Evolutionary conservation across 2,888 invertebrate species (phyloP), one percentile per base, ranked within the genome.

Genomic region (Proisotoma minuta): DNA sequence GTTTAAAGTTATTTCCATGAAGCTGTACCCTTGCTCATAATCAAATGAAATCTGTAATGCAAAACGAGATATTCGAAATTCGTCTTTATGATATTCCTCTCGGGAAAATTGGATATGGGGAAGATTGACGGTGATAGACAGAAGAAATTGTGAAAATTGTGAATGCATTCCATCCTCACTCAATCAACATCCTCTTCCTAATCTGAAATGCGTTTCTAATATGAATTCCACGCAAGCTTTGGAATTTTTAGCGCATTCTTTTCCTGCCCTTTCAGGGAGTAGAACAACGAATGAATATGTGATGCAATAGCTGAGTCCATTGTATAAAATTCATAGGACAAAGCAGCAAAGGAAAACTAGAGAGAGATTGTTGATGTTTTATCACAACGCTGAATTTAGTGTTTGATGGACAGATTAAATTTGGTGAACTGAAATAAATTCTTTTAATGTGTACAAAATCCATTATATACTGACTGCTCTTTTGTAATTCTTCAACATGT

Each of bases 171-270:
- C 34, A 15, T 34, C 34, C 34, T 20, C 5, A 4, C 49, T 49
- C 49, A 49, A 49, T 49, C 49, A 49, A 49, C 49, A 49, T 20
- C 49, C 49, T 20, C 5, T 12, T n/a, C 23, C 23, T 52, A 23
- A 5, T 26, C 15, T 52, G 52, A 34, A 34, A 52, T 52, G 15
- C 27, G 27, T 23, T 52, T 52, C 23, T 52, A 52, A 52, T 52
- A 52, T 52, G 52, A 52, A 52, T 52, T 52, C 52, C 28, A 24
- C 28, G 52, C 26, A 20, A 15, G 18, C 10, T 28, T 18, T 20
- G 52, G 24, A 52, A 23, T 52, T 52, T 52, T 52, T n/a, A 3
- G 27, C 4, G 52, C 26, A 52, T 52, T 52, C 52, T 52, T 52
- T 27, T 28, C 34, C 8, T 10, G 34, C 15, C 34, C 34, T 34